Evolutionary conservation across 1,140 invertebrate genomes (phyloP).

Genomic region (Pogonus chalceus): DNA sequence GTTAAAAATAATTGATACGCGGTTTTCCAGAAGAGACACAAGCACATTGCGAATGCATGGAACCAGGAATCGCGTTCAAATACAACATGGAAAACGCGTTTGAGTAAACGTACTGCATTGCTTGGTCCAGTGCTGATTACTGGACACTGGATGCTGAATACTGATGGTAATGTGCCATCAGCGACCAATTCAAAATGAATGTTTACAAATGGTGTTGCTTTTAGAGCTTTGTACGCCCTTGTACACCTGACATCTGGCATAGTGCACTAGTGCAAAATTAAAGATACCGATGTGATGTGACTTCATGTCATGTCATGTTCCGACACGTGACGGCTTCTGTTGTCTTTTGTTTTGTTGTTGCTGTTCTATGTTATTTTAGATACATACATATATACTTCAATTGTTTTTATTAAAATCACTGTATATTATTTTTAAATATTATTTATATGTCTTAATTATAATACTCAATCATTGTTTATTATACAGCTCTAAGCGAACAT

Average conservation of each 20-base stretch:
- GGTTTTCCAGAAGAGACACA: too few relatives aligned
- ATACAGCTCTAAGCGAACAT: constrained; percentile 26
- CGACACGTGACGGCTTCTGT: too few relatives aligned
- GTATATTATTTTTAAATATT: too few relatives aligned
- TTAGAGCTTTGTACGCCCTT: neutral
- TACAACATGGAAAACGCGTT: neutral
- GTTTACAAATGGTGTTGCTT: neutral
- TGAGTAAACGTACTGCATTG: neutral
- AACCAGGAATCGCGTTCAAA: neutral
- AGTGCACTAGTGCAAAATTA: neutral
- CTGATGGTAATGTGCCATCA: neutral
- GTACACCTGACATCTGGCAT: neutral
- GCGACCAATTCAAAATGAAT: neutral
- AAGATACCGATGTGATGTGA: neutral
- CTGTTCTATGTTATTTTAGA: too few relatives aligned
- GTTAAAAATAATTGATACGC: too few relatives aligned
- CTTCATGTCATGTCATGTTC: neutral
- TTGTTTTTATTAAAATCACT: too few relatives aligned
- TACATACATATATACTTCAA: too few relatives aligned
- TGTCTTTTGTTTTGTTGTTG: too few relatives aligned
- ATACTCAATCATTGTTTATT: too few relatives aligned
- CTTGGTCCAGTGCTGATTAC: too few relatives aligned
- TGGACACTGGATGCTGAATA: too few relatives aligned
- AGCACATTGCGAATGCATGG: neutral
- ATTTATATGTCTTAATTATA: too few relatives aligned